Base-by-base conservation (phyloP, 64 coral and sea anemone species). In the Actinia equina region DNA sequence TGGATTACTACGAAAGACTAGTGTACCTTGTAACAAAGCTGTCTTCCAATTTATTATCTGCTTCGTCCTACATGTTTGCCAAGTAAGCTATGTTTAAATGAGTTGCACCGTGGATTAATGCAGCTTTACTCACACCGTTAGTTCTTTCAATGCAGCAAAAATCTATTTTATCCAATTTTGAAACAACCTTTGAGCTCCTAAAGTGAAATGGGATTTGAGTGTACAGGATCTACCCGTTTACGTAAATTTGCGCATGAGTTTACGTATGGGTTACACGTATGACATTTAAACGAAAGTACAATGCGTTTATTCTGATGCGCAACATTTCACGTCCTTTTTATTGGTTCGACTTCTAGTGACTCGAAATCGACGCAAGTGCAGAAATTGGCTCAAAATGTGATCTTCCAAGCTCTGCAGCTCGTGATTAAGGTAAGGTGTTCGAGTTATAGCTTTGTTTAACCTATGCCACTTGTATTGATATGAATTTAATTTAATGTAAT, bases 21-120 rank as follows among this genome's bases (percentile, higher is more conserved):
- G 57, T 89, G 18, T 13, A 86, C 17, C 25, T 56, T 44, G 59
- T 86, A 13, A 86, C 74, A 62, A 80, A 16, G 44, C 65, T 91
- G 14, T 80, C 89, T 65, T 85, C 89, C 2, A 86, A 86, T 42
- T 71, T 91, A n/a, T 26, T 91, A 30, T 76, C 84, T 77, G 83
- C 55, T 27, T 41, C 74, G 30, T 86, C 89, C 20, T 53, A 59
- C 16, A 2, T 64, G 6, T 15, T 37, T 18, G 3, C 62, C 70
- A 91, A 84, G 84, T 91, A 86, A 77, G 44, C 7, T 10, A 17
- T 20, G 9, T 85, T 63, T 65, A 3, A 7, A 7, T 65, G 6
- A 2, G 9, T 74, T 74, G 69, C 1, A 30, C n/a, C 26, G 7
- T 22, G 59, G n/a, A n/a, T 65, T 65, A 65, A 65, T n/a, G n/a